Evolutionary conservation across 2,113 vertebrate genomes (phyloP).

Genomic region (Orientallactaga bullata): DNA sequence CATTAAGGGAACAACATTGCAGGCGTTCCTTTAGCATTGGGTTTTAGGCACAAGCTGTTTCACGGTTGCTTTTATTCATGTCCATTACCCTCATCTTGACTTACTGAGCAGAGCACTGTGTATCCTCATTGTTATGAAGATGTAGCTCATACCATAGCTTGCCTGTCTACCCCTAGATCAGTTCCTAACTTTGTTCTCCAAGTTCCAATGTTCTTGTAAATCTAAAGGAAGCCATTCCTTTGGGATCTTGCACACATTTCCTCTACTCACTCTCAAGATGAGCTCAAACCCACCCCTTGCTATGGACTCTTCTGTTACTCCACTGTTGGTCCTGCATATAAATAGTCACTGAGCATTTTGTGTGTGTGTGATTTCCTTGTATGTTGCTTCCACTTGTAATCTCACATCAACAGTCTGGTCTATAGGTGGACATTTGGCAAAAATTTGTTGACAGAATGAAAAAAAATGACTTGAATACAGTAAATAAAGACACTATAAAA

Average conservation of each 20-base stretch:
- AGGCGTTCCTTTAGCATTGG: conserved; percentile 5
- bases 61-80: background rate
- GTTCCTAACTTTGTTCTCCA: background rate
- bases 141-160: no score
- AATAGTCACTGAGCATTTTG: background rate
- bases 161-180: background rate
- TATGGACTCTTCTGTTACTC: background rate
- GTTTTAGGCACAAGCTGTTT: background rate
- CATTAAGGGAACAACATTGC: background rate
- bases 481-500: background rate
- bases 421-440: background rate
- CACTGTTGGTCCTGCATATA: background rate
- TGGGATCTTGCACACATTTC: background rate
- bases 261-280: background rate
- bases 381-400: background rate
- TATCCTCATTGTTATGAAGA: background rate
- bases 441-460: conserved; percentile 28
- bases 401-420: background rate
- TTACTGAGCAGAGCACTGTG: background rate
- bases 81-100: background rate
- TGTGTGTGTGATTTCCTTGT: background rate
- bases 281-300: background rate
- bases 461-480: background rate
- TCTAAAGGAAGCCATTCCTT: background rate
- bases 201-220: background rate